These are phyloP conservation scores for Microctonus hyperodae DNA, from an alignment of 2,888 invertebrate genomes.

Conservation along the genomic window DNA sequence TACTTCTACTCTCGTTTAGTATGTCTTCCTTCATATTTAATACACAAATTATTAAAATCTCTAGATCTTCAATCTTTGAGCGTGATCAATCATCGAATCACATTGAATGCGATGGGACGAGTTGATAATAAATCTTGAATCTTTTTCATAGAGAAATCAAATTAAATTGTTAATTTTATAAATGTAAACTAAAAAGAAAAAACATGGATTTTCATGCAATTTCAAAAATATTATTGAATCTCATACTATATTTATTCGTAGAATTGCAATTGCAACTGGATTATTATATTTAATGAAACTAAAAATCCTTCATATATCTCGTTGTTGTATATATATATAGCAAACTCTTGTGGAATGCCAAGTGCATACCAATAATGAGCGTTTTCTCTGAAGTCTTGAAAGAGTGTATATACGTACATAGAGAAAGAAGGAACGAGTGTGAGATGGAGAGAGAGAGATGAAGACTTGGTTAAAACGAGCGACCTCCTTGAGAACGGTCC, in stretches of 20 bases:
- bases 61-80: neutral
- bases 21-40: neutral
- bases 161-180: too few relatives aligned
- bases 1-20: neutral
- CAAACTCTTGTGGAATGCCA: conserved; percentile 11
- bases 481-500: conserved; percentile 64
- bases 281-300: neutral
- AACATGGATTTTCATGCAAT: neutral
- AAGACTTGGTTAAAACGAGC: conserved; percentile 50
- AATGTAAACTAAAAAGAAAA: too few relatives aligned
- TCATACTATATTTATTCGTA: neutral
- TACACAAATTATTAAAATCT: neutral
- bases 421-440: neutral
- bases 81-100: neutral
- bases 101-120: too few relatives aligned
- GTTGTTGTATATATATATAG: neutral
- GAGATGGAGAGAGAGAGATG: neutral
- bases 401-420: neutral
- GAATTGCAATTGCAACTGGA: neutral
- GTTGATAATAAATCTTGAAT: too few relatives aligned
- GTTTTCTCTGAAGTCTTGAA: neutral
- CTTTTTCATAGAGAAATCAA: too few relatives aligned
- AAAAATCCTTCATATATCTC: neutral
- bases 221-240: neutral
- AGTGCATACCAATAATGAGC: conserved; percentile 17